These are phyloP conservation scores for Amia ocellicauda DNA, from an alignment of 2,113 vertebrate genomes.

Conservation along the genomic window DNA sequence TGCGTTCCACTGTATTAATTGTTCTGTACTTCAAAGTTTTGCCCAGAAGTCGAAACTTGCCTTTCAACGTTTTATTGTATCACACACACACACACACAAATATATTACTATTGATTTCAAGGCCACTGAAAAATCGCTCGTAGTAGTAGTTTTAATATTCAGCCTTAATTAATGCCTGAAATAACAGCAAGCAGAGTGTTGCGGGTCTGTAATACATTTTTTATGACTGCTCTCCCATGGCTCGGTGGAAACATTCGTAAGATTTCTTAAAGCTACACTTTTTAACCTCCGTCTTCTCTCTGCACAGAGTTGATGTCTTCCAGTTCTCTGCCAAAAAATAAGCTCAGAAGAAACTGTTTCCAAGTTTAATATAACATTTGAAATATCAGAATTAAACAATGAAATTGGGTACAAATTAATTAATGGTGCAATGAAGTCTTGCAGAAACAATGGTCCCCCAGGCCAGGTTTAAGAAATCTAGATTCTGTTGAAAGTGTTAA, in stretches of 20 bases:
- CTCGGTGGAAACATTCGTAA: background rate
- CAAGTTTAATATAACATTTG: too few species aligned
- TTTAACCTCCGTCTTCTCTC: background rate
- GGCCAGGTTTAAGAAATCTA: too few species aligned
- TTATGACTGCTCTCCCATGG: background rate
- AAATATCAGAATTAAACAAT: too few species aligned
- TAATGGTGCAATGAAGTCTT: too few species aligned
- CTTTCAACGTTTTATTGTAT: background rate
- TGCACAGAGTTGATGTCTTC: background rate
- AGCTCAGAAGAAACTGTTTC: background rate
- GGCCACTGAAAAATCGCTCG: background rate
- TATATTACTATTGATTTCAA: constrained; percentile 1
- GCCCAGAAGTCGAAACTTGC: too few species aligned
- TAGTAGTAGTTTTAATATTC: constrained; percentile 5
- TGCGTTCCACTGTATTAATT: too few species aligned
- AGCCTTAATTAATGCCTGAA: background rate
- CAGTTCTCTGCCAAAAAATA: background rate
- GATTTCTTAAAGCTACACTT: background rate
- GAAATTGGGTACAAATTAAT: too few species aligned
- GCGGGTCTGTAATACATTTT: background rate
- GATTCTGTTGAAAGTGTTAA: too few species aligned
- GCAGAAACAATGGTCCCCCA: too few species aligned
- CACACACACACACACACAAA: background rate
- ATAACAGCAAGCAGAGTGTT: background rate
- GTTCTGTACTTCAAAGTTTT: too few species aligned